Percentiles rank a stretch among this genome's conserved stretches.
Conservation (phyloP, 1,140 invertebrate species). For the Trichonephila clavata region DNA sequence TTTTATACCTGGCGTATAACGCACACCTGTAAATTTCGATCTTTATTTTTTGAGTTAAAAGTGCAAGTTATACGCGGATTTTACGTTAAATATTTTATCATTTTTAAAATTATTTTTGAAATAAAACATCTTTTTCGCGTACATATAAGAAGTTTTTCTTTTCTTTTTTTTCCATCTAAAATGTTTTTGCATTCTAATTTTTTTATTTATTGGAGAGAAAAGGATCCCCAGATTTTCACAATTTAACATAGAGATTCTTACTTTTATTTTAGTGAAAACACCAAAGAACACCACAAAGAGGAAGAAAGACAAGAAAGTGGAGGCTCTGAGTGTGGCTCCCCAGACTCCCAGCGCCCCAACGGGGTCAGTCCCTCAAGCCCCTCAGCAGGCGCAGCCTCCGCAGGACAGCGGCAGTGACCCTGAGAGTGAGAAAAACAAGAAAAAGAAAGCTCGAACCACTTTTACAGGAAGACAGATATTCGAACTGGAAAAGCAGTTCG, state of each 20-base stretch:
- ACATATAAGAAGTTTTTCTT: too few species aligned
- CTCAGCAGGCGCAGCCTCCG: not conserved
- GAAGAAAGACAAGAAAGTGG: conserved; percentile 69
- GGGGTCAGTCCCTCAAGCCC: not conserved
- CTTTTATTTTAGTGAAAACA: conserved; percentile 33
- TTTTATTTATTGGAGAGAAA: too few species aligned
- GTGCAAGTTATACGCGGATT: too few species aligned
- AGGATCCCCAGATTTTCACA: too few species aligned
- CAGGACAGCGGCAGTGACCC: conserved; percentile 65
- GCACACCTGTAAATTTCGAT: too few species aligned
- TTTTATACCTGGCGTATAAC: too few species aligned
- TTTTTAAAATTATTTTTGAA: too few species aligned
- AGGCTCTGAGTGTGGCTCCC: not conserved
- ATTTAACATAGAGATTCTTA: not conserved
- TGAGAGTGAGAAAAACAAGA: conserved; percentile 81
- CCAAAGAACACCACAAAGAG: conserved; percentile 55
- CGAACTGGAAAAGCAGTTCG: conserved; percentile 97
- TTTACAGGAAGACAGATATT: conserved; percentile 98
- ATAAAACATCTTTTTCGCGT: too few species aligned
- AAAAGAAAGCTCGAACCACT: conserved; percentile 97
- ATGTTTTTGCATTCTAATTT: too few species aligned
- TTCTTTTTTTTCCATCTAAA: too few species aligned
- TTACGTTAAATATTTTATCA: too few species aligned
- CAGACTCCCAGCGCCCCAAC: not conserved
- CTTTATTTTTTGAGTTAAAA: too few species aligned